phyloP scores from a whole-genome alignment of 1,140 invertebrate species.

The Polypedilum vanderplanki region DNA sequence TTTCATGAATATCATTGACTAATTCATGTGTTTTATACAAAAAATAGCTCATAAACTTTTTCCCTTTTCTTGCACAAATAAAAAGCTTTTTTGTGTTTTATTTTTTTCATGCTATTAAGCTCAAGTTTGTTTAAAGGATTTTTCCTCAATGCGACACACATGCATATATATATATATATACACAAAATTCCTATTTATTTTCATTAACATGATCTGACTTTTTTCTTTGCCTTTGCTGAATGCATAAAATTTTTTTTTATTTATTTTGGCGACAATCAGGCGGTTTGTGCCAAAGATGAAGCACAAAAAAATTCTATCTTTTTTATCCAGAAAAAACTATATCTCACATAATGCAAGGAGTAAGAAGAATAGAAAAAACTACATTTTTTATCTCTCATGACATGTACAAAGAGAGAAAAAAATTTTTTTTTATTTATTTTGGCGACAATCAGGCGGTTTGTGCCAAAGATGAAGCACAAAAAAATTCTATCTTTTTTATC shows the following conservation, averaged over 20 bases:
- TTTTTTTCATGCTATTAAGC: not conserved
- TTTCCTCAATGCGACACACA: not conserved
- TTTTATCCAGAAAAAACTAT: constrained; percentile 26
- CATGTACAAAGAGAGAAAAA: no score
- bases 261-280: constrained; percentile 20
- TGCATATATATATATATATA: no score
- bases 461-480: not conserved
- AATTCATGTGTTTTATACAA: not conserved
- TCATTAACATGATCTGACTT: constrained; percentile 3
- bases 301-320: not conserved
- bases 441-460: constrained; percentile 1
- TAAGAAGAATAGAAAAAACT: constrained; percentile 5
- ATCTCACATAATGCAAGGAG: not conserved
- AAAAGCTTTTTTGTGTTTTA: not conserved
- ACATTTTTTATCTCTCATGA: constrained; percentile 1
- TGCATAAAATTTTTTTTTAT: not conserved
- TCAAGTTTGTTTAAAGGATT: constrained; percentile 6
- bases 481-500: constrained; percentile 1
- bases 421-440: constrained; percentile 25
- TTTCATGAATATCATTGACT: no score
- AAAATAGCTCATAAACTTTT: no score
- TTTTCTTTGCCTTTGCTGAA: not conserved
- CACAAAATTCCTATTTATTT: not conserved
- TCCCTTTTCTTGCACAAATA: not conserved
- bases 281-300: not conserved